A percentile compares a stretch with the other conserved stretches of the same genome.
Conservation (phyloP, 1,140 invertebrate species). For the Gerris buenoi region DNA sequence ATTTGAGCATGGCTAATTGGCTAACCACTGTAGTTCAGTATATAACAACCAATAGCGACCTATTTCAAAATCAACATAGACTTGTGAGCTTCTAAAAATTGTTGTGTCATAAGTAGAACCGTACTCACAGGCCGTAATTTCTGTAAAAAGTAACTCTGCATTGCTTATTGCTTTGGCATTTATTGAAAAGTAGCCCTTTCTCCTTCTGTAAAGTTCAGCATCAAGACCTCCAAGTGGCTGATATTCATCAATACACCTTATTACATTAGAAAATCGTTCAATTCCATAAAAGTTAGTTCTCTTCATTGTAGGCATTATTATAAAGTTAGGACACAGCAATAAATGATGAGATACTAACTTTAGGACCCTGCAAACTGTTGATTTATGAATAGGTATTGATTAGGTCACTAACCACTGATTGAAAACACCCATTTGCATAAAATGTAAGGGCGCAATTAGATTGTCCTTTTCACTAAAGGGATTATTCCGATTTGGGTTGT, state of each 20-base stretch:
- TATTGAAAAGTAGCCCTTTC: slow-evolving; percentile 31
- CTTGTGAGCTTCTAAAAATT: background rate
- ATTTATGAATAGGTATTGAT: background rate
- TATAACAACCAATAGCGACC: background rate
- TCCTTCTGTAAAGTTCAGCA: slow-evolving; percentile 30
- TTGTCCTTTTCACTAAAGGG: background rate
- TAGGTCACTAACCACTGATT: background rate
- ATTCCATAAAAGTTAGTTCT: background rate
- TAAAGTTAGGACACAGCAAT: background rate
- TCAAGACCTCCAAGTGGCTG: slow-evolving; percentile 22
- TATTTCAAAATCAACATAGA: background rate
- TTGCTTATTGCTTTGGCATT: slow-evolving; percentile 29
- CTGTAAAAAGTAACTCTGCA: slow-evolving; percentile 14
- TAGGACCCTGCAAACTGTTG: background rate
- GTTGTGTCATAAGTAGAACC: background rate
- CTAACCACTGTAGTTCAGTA: background rate
- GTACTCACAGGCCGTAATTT: background rate
- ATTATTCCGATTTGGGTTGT: background rate
- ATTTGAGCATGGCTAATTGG: too few species aligned
- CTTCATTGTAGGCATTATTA: background rate
- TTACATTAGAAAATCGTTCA: background rate
- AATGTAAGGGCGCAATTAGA: background rate
- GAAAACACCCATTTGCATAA: background rate
- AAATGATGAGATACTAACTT: background rate
- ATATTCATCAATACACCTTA: background rate